Base-by-base conservation (phyloP, 1,140 invertebrate genomes). In the Musca vetustissima region DNA sequence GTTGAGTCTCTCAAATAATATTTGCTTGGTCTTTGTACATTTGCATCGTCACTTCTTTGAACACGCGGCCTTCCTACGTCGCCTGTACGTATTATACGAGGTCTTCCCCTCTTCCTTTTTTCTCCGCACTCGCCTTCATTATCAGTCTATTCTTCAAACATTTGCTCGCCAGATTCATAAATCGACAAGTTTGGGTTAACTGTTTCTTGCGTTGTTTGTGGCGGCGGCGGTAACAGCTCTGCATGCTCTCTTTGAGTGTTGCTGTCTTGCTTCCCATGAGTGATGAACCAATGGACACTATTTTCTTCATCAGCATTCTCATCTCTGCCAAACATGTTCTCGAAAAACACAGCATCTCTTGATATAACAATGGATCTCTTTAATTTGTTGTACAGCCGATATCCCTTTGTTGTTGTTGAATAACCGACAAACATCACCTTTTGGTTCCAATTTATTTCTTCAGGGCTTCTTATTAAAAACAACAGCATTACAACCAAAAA, bases 381-480 rank as follows among this genome's bases (percentile, higher is more conserved):
- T 36, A 61, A 19, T 61, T 61, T 17, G 19, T 15, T 24, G 36
- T 61, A 61, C 28, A 61, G 28, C 19, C 66, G 28, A 43, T 57
- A 67, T 6, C 15, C 52, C 47, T 67, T 67, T 24, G 53, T 19
- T 21, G 32, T 32, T 19, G 32, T 19, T 15, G 25, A 61, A 61
- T 61, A 61, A 0, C 25, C 25, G 7, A 67, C 52, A 43, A 21
- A 43, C 32, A 14, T 52, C 47, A 28, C 66, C 66, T 66, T 69
- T 68, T 21, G 66, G 48, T 9, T 43, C 36, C 36, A 43, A 43
- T 43, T 43, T 43, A 43, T 43, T 43, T 48, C 70, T 67, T 17
- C 76, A 71, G 43, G 74, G 49, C 7, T 79, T 71, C 21, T 82
- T 81, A 55, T 84, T 71, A 17, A 80, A 76, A 1, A 73, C 74